Evolutionary conservation across 2,888 invertebrate species (phyloP).

Genomic region (Idaea straminata): DNA sequence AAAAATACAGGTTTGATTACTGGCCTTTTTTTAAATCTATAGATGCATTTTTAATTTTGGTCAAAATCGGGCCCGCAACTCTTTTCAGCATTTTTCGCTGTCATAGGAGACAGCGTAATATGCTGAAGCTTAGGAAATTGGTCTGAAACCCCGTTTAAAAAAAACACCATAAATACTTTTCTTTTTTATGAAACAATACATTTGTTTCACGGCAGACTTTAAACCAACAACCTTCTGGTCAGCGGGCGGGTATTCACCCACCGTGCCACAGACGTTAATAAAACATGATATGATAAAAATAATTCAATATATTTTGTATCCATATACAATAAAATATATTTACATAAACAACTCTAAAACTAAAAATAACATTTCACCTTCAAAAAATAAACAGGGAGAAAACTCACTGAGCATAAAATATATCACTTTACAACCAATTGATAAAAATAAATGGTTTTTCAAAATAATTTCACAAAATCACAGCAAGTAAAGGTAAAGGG

Average conservation of each 20-base stretch:
- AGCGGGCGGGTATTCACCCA: neutral
- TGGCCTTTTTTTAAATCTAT: too few species aligned
- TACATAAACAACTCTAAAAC: constrained; percentile 20
- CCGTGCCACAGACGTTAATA: neutral
- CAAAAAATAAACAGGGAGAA: neutral
- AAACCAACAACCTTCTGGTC: too few species aligned
- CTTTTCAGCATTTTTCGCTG: too few species aligned
- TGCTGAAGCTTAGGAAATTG: too few species aligned
- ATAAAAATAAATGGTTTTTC: neutral
- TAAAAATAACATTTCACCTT: constrained; percentile 6
- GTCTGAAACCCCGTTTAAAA: too few species aligned
- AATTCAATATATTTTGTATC: neutral
- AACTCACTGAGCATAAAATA: neutral
- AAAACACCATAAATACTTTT: too few species aligned
- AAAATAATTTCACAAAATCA: constrained; percentile 16
- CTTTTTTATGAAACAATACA: too few species aligned
- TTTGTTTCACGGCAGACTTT: too few species aligned
- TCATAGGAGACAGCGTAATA: too few species aligned
- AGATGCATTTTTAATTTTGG: too few species aligned
- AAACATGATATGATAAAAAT: neutral
- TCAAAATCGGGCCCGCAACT: too few species aligned
- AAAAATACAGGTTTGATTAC: too few species aligned
- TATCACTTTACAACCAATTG: constrained; percentile 2
- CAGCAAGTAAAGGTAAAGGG: constrained; percentile 3
- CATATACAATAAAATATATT: constrained; percentile 12